These are phyloP conservation scores for Recurvirostra avosetta DNA, from an alignment of 2,113 vertebrate genomes.

Conservation along the genomic window DNA sequence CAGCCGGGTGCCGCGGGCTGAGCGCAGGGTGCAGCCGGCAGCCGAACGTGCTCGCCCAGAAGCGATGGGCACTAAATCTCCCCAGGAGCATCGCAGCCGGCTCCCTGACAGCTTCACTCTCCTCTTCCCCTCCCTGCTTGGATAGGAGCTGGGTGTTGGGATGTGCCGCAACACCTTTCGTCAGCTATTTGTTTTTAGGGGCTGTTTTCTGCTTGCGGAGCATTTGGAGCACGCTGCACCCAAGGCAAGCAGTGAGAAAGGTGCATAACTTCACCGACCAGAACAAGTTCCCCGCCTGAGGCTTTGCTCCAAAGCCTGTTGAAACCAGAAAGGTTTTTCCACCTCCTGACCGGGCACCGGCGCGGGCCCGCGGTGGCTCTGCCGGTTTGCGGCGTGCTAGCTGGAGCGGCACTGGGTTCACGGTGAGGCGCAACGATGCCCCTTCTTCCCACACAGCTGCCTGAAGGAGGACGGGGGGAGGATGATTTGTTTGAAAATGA, in stretches of 20 bases:
- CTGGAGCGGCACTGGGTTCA: neutral
- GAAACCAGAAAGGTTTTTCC: constrained; percentile 8
- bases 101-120: neutral
- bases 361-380: rapidly evolving
- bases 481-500: neutral
- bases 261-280: neutral
- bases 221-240: neutral
- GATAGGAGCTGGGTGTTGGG: neutral
- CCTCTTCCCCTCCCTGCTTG: neutral
- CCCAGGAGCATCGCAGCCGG: rapidly evolving
- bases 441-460: neutral
- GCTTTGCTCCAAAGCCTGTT: constrained; percentile 13
- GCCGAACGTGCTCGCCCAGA: rapidly evolving
- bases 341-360: neutral
- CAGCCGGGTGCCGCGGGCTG: neutral
- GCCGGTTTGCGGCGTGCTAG: neutral
- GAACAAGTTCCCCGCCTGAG: neutral
- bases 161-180: neutral
- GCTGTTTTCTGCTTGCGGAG: neutral
- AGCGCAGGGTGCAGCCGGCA: neutral
- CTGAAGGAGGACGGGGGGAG: neutral
- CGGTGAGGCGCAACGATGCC: rapidly evolving
- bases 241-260: neutral
- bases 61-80: neutral
- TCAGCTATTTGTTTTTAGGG: neutral